A percentile compares a stretch with the other conserved stretches of the same genome.
These are phyloP conservation scores for Seriola rivoliana DNA, from an alignment of 2,113 vertebrate genomes.

Conservation along the genomic window DNA sequence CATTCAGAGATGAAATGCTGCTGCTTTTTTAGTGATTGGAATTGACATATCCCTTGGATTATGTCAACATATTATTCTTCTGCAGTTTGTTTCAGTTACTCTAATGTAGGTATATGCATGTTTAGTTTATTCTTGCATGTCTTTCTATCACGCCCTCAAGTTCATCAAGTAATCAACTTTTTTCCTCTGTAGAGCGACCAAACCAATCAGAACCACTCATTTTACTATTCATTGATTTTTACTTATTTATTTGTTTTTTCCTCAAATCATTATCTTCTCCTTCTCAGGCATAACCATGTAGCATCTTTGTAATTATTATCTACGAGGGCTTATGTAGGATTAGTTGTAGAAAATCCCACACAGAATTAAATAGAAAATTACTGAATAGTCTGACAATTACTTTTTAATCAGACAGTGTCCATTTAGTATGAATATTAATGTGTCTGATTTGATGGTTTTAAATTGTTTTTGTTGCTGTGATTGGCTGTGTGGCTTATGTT, in stretches of 20 bases:
- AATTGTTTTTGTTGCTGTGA: slow-evolving; percentile 77
- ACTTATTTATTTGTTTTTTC: background rate
- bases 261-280: slow-evolving; percentile 42
- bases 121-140: slow-evolving; percentile 76
- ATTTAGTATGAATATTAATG: slow-evolving; percentile 22
- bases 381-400: slow-evolving; percentile 36
- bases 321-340: slow-evolving; percentile 44
- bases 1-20: slow-evolving; percentile 73
- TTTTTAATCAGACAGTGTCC: slow-evolving; percentile 20
- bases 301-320: slow-evolving; percentile 36
- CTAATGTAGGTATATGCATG: slow-evolving; percentile 77
- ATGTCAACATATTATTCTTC: slow-evolving; percentile 54
- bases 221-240: slow-evolving; percentile 53
- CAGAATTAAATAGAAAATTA: slow-evolving; percentile 26
- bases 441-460: slow-evolving; percentile 46
- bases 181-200: slow-evolving; percentile 35
- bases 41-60: slow-evolving; percentile 61
- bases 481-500: slow-evolving; percentile 64
- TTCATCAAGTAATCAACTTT: slow-evolving; percentile 45
- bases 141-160: slow-evolving; percentile 45
- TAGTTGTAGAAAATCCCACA: slow-evolving; percentile 31
- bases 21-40: slow-evolving; percentile 67
- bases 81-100: slow-evolving; percentile 46
- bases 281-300: slow-evolving; percentile 21
- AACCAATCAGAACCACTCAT: slow-evolving; percentile 39